Evolutionary conservation across 30 jellyfish, hydroid and myxozoan species (phyloP).

Genomic region (Catostylus mosaicus): DNA sequence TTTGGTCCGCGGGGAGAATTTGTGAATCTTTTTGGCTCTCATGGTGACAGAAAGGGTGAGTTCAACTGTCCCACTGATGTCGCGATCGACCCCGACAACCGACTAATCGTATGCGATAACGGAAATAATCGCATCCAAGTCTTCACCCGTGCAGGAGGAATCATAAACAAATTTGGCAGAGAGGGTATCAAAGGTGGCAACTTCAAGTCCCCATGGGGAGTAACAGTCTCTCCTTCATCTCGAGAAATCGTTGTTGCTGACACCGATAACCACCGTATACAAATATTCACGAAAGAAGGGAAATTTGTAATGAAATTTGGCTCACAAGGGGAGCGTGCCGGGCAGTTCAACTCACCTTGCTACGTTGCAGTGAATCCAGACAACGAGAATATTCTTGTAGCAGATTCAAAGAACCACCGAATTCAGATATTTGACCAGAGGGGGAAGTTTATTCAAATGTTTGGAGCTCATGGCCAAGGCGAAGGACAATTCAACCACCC

Average conservation of each 20-base stretch:
- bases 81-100: slow-evolving; percentile 90
- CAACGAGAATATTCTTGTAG: slow-evolving; percentile 85
- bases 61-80: slow-evolving; percentile 99
- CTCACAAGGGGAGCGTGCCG: slow-evolving; percentile 95
- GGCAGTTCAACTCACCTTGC: slow-evolving; percentile 98
- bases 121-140: slow-evolving; percentile 96
- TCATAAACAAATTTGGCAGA: slow-evolving; percentile 89
- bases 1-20: slow-evolving; percentile 99
- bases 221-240: slow-evolving; percentile 83
- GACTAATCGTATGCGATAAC: slow-evolving; percentile 92
- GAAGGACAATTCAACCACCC: slow-evolving; percentile 98
- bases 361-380: slow-evolving; percentile 93
- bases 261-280: slow-evolving; percentile 94
- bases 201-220: slow-evolving; percentile 98
- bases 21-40: slow-evolving; percentile 96
- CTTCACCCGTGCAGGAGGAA: slow-evolving; percentile 87
- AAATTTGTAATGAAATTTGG: slow-evolving; percentile 96
- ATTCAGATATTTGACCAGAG: slow-evolving; percentile 93
- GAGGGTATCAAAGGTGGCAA: slow-evolving; percentile 95
- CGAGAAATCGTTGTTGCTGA: slow-evolving; percentile 95
- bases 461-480: slow-evolving; percentile 89
- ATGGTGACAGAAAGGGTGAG: slow-evolving; percentile 97
- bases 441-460: slow-evolving; percentile 91
- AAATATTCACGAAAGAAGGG: slow-evolving; percentile 89
- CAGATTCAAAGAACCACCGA: slow-evolving; percentile 96